Base-by-base conservation (phyloP, 2,888 invertebrate species). In the Acronicta leporina region DNA sequence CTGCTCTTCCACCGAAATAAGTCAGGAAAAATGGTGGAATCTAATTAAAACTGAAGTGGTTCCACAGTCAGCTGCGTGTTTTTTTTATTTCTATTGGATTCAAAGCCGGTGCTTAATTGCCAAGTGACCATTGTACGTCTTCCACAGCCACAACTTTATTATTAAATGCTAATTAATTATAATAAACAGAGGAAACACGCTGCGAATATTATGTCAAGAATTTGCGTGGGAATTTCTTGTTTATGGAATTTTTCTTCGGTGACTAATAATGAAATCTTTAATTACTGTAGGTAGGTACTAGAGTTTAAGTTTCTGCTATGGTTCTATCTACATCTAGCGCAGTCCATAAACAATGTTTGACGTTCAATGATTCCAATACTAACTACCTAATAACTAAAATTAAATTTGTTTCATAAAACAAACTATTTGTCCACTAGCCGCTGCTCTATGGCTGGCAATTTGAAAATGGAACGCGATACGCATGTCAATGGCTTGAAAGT, bases 101-200 rank as follows among this genome's bases (percentile, higher is more conserved):
- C 41, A 41, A 40, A 44, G 50, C 20, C 44, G 13, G 14, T 13
- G 20, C 42, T 48, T 74, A 77, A 77, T 77, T 75, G 68, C 71
- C 30, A 40, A 45, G 44, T 40, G 51, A 52, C 58, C 63, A 64
- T 65, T 65, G 68, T 75, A 74, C 64, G 75, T 77, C 75, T 74
- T 68, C 78, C 20, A 25, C 75, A 75, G 68, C 56, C 78, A 51
- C 35, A 45, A 77, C 43, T 74, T 74, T 67, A 65, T 77, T 58
- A 74, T 68, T 71, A 74, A 75, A 77, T 48, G 71, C 63, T 68
- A 68, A 74, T 71, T 77, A 74, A 77, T 71, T 64, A 52, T 43
- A 41, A 46, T 41, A 59, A 45, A 20, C 35, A n/a, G 16, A 14
- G 54, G 63, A 38, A 59, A 63, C 51, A 30, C 47, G 5, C 27